Base-by-base conservation (phyloP, 2,888 invertebrate species). In the Tenodera sinensis region DNA sequence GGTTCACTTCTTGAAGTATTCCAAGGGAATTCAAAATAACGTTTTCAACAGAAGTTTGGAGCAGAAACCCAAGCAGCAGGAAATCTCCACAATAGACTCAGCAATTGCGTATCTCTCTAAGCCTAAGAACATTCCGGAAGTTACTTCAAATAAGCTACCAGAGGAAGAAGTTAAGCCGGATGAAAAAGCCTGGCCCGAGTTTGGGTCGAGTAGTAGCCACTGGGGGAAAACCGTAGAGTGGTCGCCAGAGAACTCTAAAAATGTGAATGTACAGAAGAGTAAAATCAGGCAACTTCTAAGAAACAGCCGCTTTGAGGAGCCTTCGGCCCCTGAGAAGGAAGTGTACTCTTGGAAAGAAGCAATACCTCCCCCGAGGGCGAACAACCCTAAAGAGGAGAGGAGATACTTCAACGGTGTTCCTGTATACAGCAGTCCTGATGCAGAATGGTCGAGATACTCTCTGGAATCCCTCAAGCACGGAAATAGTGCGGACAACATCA, bases 381-480 rank as follows among this genome's bases (percentile, higher is more conserved):
- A 15, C 47, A 87, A 87, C 34, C 87, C 87, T 4, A 87, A 87
- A n/a, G 87, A 87, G 27, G 87, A 87, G n/a, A 87, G 87, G n/a
- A 82, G 87, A n/a, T 89, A 89, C 42, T 89, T 87, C 47, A 88
- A 28, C 27, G 83, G 83, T 8, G 85, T 88, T 20, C 85, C 88
- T n/a, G 86, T 83, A 15, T 85, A 88, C 27, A 88, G 86, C 25
- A 88, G 86, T 28, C 88, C 89, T 3, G 82, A 88, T n/a, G 83
- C 20, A 25, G 88, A 42, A 3, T 89, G 89, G 89, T 86, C 89
- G 3, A 54, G 83, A 15, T 88, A 85, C 34, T 88, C 89, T 12
- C 83, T 89, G 2, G 88, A 89, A 27, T 85, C 89, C 9, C 88
- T 89, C 27, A 89, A 89, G 86, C 89, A 89, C 81, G 89, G 89